Conservation (phyloP, 2,113 vertebrate genomes). For the Monopterus albus region DNA sequence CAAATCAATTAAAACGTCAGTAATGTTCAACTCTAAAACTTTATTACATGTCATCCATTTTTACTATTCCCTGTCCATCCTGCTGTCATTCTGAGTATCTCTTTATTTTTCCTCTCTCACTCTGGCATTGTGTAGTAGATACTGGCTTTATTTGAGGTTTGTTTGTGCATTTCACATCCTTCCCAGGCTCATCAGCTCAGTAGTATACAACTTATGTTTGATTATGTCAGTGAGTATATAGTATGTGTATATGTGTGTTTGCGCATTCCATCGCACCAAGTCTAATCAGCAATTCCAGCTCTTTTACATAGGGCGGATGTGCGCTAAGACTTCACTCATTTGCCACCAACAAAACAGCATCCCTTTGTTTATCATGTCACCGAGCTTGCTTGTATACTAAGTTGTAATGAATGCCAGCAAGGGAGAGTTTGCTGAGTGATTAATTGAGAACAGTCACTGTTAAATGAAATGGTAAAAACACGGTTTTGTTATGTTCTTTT, state of each 20-base stretch:
- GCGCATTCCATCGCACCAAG: constrained; percentile 57
- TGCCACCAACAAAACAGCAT: constrained; percentile 35
- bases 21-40: too few relatives aligned
- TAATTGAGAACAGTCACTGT: constrained; percentile 13
- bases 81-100: not conserved
- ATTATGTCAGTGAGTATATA: constrained; percentile 10
- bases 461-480: not conserved
- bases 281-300: constrained; percentile 55
- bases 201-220: constrained; percentile 16
- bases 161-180: constrained; percentile 15
- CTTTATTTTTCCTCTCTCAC: not conserved
- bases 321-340: constrained; percentile 48
- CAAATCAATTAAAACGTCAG: too few relatives aligned
- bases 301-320: constrained; percentile 32
- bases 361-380: constrained; percentile 33
- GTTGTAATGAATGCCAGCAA: constrained; percentile 29
- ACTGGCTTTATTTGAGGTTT: constrained; percentile 3
- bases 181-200: constrained; percentile 1
- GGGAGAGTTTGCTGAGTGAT: constrained; percentile 16
- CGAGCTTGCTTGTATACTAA: constrained; percentile 3
- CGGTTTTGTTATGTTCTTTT: not conserved
- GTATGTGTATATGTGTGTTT: constrained; percentile 24
- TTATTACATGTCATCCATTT: not conserved
- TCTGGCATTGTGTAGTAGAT: not conserved
- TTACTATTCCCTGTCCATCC: not conserved